These are phyloP conservation scores for Microctenopoma lineatum DNA, from an alignment of 2,797 vertebrate genomes.

Conservation along the genomic window DNA sequence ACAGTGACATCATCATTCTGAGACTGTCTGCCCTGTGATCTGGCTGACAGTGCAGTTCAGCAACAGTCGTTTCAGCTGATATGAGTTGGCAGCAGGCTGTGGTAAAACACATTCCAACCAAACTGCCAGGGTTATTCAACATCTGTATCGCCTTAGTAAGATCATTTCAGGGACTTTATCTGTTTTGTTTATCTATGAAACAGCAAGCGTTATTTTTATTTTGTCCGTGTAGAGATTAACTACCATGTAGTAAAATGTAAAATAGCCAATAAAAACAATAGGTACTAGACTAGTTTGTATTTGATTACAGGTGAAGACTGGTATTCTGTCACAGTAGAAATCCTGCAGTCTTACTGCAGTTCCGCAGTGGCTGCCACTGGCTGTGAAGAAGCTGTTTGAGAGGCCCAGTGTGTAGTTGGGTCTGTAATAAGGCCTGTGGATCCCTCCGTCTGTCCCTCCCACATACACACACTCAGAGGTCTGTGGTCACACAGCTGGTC, in stretches of 20 bases:
- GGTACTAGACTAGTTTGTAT: conserved; percentile 23
- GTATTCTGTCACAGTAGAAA: conserved; percentile 53
- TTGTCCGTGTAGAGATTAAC: conserved; percentile 13
- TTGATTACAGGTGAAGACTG: conserved; percentile 23
- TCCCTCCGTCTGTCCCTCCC: conserved; percentile 62
- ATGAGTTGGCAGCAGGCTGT: conserved; percentile 69
- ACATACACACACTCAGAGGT: conserved; percentile 77
- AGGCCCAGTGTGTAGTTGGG: conserved; percentile 72
- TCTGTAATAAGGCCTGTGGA: conserved; percentile 82
- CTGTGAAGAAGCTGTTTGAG: conserved; percentile 81
- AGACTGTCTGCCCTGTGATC: conserved; percentile 70
- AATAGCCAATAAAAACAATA: conserved; percentile 24
- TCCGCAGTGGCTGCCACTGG: conserved; percentile 63
- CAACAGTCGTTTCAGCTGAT: conserved; percentile 68
- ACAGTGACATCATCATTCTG: conserved; percentile 82
- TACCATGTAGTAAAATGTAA: conserved; percentile 10
- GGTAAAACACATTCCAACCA: conserved; percentile 56
- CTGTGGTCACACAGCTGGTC: conserved; percentile 83
- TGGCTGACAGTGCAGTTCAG: conserved; percentile 72
- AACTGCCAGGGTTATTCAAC: conserved; percentile 59
- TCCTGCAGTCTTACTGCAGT: conserved; percentile 59
- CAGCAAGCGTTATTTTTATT: conserved; percentile 33
- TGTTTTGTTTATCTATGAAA: conserved; percentile 33
- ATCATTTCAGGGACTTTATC: conserved; percentile 52
- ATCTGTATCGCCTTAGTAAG: conserved; percentile 33